Percentiles rank a stretch among this genome's conserved stretches.
Conservation (phyloP, 2,888 invertebrate species). For the Meteorus colon region DNA sequence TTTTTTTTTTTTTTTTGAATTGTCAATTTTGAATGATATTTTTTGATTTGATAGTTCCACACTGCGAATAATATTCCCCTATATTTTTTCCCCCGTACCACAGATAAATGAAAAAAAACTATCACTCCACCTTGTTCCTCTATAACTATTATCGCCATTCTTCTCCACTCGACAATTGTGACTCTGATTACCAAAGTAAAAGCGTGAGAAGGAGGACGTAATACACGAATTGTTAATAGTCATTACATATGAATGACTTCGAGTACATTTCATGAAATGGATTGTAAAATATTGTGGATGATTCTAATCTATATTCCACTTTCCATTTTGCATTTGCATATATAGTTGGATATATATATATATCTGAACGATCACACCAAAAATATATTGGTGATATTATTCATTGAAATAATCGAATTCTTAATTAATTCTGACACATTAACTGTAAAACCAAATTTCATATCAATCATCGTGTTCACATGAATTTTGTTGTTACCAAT, state of each 20-base stretch:
- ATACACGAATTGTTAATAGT: conserved; percentile 28
- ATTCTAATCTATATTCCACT: conserved; percentile 33
- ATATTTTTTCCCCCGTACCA: neutral
- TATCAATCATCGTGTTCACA: neutral
- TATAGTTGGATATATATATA: too few relatives aligned
- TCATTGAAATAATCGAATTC: neutral
- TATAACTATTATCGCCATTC: conserved; percentile 13
- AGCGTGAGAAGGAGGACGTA: conserved; percentile 54
- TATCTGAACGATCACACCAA: neutral
- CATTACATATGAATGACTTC: conserved; percentile 23
- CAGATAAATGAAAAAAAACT: neutral
- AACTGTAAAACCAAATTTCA: neutral
- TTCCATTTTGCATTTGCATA: conserved; percentile 19
- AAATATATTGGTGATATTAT: neutral
- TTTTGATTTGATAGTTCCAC: too few relatives aligned
- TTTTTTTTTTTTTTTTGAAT: conserved; percentile 2
- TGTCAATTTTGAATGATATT: too few relatives aligned
- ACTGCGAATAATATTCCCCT: too few relatives aligned
- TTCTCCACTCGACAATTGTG: conserved; percentile 20
- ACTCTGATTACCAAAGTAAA: conserved; percentile 44
- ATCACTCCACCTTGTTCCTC: neutral
- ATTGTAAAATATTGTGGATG: conserved; percentile 19
- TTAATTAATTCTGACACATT: neutral
- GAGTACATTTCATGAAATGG: conserved; percentile 17
- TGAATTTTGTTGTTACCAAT: too few relatives aligned